These are phyloP conservation scores for Watsonalla binaria DNA, from an alignment of 2,888 invertebrate genomes.

Conservation along the genomic window DNA sequence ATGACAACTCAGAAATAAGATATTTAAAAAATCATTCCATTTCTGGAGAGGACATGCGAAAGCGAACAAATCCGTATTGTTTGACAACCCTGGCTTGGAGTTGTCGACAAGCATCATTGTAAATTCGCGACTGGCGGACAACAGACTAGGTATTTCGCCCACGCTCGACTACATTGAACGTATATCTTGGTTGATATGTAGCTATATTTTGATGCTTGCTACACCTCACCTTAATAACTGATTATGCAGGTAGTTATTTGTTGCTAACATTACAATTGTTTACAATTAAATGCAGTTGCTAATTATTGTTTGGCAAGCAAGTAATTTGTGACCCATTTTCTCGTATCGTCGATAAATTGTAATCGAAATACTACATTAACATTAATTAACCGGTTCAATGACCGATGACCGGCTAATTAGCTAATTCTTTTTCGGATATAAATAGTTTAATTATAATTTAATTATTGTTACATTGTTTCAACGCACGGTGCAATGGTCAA, in stretches of 20 bases:
- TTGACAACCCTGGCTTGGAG: not conserved
- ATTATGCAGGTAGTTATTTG: no score
- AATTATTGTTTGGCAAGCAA: constrained; percentile 17
- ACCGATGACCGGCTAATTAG: constrained; percentile 35
- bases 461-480: constrained; percentile 21
- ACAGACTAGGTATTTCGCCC: not conserved
- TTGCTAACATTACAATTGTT: not conserved
- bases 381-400: constrained; percentile 54
- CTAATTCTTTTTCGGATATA: constrained; percentile 34
- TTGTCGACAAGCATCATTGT: not conserved
- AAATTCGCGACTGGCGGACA: not conserved
- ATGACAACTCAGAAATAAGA: no score
- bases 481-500: constrained; percentile 11
- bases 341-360: constrained; percentile 31
- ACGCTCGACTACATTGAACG: not conserved
- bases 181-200: no score
- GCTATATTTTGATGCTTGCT: no score
- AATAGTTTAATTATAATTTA: constrained; percentile 31
- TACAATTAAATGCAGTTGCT: not conserved
- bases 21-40: no score
- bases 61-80: not conserved
- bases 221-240: no score
- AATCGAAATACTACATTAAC: constrained; percentile 39
- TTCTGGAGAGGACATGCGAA: no score
- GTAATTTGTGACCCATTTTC: constrained; percentile 25